phyloP scores from a whole-genome alignment of 2,113 vertebrate species.

The Scomber scombrus region DNA sequence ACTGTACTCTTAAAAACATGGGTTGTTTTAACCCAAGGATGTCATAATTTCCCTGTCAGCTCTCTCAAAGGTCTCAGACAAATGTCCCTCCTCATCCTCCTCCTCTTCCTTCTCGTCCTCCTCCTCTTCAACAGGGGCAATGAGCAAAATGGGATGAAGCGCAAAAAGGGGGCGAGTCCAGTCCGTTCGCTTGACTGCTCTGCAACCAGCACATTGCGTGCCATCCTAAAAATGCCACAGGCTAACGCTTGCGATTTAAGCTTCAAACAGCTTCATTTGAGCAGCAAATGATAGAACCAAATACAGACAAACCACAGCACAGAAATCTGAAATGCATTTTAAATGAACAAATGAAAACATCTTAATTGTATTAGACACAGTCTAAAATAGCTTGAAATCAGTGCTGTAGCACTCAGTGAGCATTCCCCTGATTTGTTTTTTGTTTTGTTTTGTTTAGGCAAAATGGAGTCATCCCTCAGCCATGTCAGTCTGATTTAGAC shows the following conservation, averaged over 20 bases:
- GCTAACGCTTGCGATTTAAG: slow-evolving; percentile 60
- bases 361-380: slow-evolving; percentile 24
- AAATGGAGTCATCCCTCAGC: slow-evolving; percentile 65
- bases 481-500: slow-evolving; percentile 59
- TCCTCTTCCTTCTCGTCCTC: slow-evolving; percentile 26
- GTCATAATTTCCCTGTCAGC: slow-evolving; percentile 54
- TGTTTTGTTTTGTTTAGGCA: slow-evolving; percentile 12
- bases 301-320: slow-evolving; percentile 1
- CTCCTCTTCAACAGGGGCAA: slow-evolving; percentile 50
- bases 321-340: neutral
- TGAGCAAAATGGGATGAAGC: slow-evolving; percentile 66
- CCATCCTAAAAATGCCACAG: slow-evolving; percentile 62
- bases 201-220: slow-evolving; percentile 73
- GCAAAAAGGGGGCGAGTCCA: slow-evolving; percentile 66
- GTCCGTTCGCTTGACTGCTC: slow-evolving; percentile 65
- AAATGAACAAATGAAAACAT: slow-evolving; percentile 19
- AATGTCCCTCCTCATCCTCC: slow-evolving; percentile 48
- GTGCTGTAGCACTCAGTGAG: slow-evolving; percentile 63
- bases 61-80: slow-evolving; percentile 48
- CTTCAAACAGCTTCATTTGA: slow-evolving; percentile 61
- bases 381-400: slow-evolving; percentile 44
- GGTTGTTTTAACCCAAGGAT: slow-evolving; percentile 59
- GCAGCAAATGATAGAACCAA: slow-evolving; percentile 44
- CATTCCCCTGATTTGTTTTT: slow-evolving; percentile 63
- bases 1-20: slow-evolving; percentile 40